Evolutionary conservation across 2,113 vertebrate genomes (phyloP).

Genomic region (Cyrtonyx montezumae): DNA sequence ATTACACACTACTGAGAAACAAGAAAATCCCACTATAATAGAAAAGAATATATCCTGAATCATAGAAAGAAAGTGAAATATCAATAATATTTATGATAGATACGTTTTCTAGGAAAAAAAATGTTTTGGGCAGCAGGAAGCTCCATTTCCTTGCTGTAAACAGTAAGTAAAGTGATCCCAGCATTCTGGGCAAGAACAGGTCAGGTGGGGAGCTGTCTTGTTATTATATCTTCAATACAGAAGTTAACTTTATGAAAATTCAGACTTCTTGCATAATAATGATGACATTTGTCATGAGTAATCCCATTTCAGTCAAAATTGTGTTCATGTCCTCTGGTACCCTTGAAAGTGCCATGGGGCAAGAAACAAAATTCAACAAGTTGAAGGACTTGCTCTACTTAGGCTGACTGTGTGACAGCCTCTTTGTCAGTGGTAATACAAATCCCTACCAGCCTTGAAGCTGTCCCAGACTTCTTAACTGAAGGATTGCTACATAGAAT

Average conservation of each 20-base stretch:
- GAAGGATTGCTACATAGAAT: not conserved
- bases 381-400: rapidly evolving
- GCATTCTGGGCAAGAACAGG: not conserved
- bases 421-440: not conserved
- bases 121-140: not conserved
- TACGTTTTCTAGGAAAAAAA: not conserved
- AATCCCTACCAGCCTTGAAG: not conserved
- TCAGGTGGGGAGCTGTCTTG: not conserved
- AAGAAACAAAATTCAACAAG: not conserved
- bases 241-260: not conserved
- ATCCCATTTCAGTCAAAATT: not conserved
- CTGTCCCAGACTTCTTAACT: not conserved
- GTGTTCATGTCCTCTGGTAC: not conserved
- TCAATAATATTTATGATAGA: not conserved
- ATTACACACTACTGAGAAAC: not conserved
- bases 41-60: not conserved
- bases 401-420: rapidly evolving
- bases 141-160: not conserved
- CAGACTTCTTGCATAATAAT: not conserved
- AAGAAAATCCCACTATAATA: not conserved
- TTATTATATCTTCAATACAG: not conserved
- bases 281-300: not conserved
- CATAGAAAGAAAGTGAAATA: not conserved
- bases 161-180: not conserved
- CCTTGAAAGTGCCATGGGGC: not conserved